Percentiles rank a stretch among this genome's conserved stretches.
Evolutionary conservation across 1,140 invertebrate species (phyloP).

Genomic region (Hyphantria cunea): DNA sequence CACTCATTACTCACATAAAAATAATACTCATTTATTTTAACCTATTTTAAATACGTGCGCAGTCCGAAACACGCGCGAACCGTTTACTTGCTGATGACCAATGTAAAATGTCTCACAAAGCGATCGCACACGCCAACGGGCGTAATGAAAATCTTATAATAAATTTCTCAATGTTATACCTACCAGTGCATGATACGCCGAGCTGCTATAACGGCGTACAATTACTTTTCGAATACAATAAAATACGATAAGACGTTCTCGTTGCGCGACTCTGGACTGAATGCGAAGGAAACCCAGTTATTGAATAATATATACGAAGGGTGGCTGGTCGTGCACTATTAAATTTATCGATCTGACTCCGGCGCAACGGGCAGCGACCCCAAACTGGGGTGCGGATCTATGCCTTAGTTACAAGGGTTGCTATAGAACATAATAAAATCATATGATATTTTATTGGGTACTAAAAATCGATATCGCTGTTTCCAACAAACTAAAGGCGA

Average conservation of each 20-base stretch:
- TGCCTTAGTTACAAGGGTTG: conserved; percentile 35
- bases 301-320: conserved; percentile 49
- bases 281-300: conserved; percentile 18
- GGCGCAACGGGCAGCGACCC: conserved; percentile 66
- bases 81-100: conserved; percentile 18
- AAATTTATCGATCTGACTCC: conserved; percentile 72
- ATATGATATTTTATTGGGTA: conserved; percentile 42
- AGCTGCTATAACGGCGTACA: conserved; percentile 58
- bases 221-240: conserved; percentile 76
- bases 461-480: conserved; percentile 40
- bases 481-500: too few species aligned
- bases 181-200: conserved; percentile 72
- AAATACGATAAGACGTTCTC: conserved; percentile 68
- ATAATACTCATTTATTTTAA: conserved; percentile 23
- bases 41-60: conserved; percentile 9
- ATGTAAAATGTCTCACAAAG: conserved; percentile 15
- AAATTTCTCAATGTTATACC: conserved; percentile 49
- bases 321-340: conserved; percentile 43
- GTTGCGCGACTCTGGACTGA: conserved; percentile 45
- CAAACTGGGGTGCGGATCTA: conserved; percentile 46
- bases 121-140: conserved; percentile 41
- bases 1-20: conserved; percentile 58
- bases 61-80: conserved; percentile 10
- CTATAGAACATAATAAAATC: conserved; percentile 38
- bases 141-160: conserved; percentile 58